phyloP scores from a whole-genome alignment of 2,888 invertebrate genomes.

The Dryobotodes eremita region DNA sequence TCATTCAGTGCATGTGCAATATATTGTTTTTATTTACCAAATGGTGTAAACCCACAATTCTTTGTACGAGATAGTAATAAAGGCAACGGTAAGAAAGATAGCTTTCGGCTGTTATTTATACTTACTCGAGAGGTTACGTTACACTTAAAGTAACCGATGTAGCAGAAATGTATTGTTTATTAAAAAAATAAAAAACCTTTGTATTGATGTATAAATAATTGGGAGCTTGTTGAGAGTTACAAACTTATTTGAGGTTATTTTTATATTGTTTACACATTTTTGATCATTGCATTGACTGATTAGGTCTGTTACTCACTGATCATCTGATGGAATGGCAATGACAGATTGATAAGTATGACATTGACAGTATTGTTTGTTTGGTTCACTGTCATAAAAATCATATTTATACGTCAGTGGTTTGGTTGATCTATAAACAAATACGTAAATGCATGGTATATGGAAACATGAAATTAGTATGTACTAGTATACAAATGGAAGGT shows the following conservation, averaged over 20 bases:
- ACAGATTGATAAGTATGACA: too few species aligned
- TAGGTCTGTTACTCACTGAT: too few species aligned
- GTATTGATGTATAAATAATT: background rate
- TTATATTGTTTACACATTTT: conserved; percentile 15
- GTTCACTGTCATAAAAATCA: too few species aligned
- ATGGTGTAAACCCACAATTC: background rate
- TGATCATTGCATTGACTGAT: background rate
- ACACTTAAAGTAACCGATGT: background rate
- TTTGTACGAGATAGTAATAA: background rate
- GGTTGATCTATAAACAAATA: too few species aligned
- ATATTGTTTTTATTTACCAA: background rate
- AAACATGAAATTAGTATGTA: too few species aligned
- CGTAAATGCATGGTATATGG: too few species aligned
- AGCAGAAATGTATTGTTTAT: background rate
- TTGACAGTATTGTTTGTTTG: too few species aligned
- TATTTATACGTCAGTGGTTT: too few species aligned
- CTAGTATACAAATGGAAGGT: too few species aligned
- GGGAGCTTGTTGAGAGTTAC: background rate
- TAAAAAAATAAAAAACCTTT: background rate
- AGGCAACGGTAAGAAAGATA: too few species aligned
- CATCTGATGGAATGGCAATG: too few species aligned
- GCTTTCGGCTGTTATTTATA: conserved; percentile 5
- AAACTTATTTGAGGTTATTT: conserved; percentile 26
- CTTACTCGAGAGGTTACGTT: conserved; percentile 1
- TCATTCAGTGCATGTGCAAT: background rate